phyloP scores from a whole-genome alignment of 2,113 vertebrate genomes.

The Melanostigma gelatinosum region DNA sequence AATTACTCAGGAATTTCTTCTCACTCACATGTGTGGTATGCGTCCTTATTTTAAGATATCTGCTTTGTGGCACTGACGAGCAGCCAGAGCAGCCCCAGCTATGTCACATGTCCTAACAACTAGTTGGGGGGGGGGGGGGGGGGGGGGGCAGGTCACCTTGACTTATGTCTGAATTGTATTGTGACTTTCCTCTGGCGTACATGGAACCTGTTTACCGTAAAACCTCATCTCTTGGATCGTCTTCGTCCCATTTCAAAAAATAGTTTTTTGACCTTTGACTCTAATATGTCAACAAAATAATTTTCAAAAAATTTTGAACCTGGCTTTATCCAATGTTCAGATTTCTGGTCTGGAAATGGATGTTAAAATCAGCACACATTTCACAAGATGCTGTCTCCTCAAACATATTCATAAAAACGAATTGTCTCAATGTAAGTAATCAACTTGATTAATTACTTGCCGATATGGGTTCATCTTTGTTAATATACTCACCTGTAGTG shows the following conservation, averaged over 20 bases:
- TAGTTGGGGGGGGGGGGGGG: background rate
- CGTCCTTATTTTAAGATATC: constrained; percentile 62
- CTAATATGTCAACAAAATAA: too few species aligned
- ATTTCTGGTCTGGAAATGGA: background rate
- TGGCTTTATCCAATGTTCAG: too few species aligned
- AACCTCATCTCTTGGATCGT: background rate
- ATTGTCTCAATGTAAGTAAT: background rate
- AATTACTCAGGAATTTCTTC: constrained; percentile 72
- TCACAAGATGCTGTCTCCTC: too few species aligned
- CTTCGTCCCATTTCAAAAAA: background rate
- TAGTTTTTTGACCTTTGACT: too few species aligned
- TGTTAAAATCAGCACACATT: too few species aligned
- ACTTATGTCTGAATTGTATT: constrained; percentile 13
- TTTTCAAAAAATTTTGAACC: too few species aligned
- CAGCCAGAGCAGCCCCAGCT: constrained; percentile 30
- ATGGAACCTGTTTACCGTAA: background rate
- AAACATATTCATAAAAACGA: background rate
- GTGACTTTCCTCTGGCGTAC: background rate
- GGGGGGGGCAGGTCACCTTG: constrained; percentile 14
- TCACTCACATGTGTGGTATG: constrained; percentile 65
- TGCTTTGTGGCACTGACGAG: constrained; percentile 60
- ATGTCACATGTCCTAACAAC: constrained; percentile 51
- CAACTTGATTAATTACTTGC: too few species aligned
- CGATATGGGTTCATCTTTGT: background rate
- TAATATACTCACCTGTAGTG: background rate